A percentile compares a stretch with the other conserved stretches of the same genome.
Conservation (phyloP, 2,113 vertebrate species). For the cat (Felis catus) region DNA sequence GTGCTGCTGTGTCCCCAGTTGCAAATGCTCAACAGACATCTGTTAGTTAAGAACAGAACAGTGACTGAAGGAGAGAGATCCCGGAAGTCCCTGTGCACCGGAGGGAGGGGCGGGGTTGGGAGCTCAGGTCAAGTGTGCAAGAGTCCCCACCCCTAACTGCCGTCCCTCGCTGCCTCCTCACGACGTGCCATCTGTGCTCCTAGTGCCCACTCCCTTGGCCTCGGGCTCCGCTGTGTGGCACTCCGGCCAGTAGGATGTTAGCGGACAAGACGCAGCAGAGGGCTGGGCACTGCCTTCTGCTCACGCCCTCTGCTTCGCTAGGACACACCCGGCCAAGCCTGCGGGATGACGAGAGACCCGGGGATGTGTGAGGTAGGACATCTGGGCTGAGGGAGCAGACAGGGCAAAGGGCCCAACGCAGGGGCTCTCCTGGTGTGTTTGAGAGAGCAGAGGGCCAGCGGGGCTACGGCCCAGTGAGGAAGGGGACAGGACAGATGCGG, state of each 20-base stretch:
- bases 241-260: neutral
- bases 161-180: neutral
- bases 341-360: neutral
- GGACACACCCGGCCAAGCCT: neutral
- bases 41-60: neutral
- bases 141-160: neutral
- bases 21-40: accelerated
- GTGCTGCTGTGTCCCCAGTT: accelerated
- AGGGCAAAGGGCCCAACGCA: neutral
- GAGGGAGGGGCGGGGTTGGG: neutral
- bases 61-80: neutral
- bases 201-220: too few relatives aligned
- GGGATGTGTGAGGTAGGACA: neutral
- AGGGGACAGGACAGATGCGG: neutral
- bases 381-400: neutral
- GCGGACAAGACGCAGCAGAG: neutral
- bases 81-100: too few relatives aligned
- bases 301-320: neutral
- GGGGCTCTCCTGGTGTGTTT: neutral
- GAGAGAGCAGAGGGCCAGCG: neutral
- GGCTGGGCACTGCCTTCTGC: neutral
- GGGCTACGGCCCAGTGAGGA: neutral
- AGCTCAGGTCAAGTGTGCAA: neutral
- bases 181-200: accelerated
- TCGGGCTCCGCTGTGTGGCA: accelerated